Base-by-base conservation (phyloP, 2,797 vertebrate species). In the Labeo calbasu region DNA sequence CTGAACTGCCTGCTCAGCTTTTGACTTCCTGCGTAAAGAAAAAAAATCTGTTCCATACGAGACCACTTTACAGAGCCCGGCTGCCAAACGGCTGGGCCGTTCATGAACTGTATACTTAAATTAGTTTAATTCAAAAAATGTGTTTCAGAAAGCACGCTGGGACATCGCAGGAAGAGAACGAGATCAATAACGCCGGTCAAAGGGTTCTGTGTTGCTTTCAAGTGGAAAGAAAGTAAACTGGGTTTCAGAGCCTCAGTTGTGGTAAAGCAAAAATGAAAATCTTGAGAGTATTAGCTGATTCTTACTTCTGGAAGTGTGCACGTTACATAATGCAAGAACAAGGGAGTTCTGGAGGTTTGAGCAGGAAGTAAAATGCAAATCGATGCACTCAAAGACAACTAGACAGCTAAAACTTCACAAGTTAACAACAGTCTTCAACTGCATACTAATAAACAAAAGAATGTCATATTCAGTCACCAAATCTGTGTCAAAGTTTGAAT, bases 1-100 rank as follows among this genome's bases (percentile, higher is more conserved):
- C 80, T 59, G 50, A 77, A 83, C 15, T 77, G 82, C 81, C 36
- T 48, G 82, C 73, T 83, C 72, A 83, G 82, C 82, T 69, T 77
- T 46, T 68, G 51, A 83, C 82, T 83, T 83, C 82, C 73, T 83
- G 82, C 6, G 1, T 69, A 0, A 25, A 55, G 2, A 61, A 11
- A 43, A 77, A 25, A 59, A 23, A 10, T 36, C 36, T 40, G 40
- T 3, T 81, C 43, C 43, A 72, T 71, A 46, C 11, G 48, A 79
- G 68, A 79, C 48, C 66, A 55, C 48, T 57, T 76, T 59, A 48
- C 69, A 50, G 50, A 71, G 40, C 17, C 32, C 0, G 36, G n/a
- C 63, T 59, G 73, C 80, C 80, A 82, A 82, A 40, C 14, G 70
- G 9, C 57, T 73, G 80, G 57, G 70, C 81, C 13, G n/a, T 51